phyloP scores from a whole-genome alignment of 2,113 vertebrate species.

The Sinocyclocheilus anshuiensis region DNA sequence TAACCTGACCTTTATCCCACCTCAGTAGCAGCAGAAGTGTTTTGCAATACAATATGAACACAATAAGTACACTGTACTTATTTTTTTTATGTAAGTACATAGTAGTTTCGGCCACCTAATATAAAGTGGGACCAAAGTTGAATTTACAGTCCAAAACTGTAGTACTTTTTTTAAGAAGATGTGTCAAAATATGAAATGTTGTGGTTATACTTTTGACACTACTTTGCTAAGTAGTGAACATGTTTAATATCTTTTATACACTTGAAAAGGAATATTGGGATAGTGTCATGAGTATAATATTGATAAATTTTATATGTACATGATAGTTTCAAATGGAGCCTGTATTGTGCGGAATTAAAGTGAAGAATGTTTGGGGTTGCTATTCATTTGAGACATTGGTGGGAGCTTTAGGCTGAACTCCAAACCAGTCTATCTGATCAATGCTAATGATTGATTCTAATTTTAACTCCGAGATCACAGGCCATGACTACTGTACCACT shows the following conservation, averaged over 20 bases:
- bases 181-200: neutral
- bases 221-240: neutral
- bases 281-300: neutral
- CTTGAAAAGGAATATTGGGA: neutral
- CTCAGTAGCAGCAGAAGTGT: no score
- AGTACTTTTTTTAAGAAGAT: neutral
- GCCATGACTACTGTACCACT: slow-evolving; percentile 29
- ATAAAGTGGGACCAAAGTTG: no score
- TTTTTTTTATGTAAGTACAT: no score
- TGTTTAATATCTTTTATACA: neutral
- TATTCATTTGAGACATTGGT: slow-evolving; percentile 32
- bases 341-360: neutral
- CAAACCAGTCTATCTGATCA: slow-evolving; percentile 38
- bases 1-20: no score
- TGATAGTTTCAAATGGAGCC: neutral
- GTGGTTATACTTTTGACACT: neutral
- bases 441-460: slow-evolving; percentile 48
- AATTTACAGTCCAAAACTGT: no score
- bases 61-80: no score
- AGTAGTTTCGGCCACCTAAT: no score
- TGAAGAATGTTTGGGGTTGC: neutral
- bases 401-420: slow-evolving; percentile 22
- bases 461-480: slow-evolving; percentile 39
- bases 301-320: neutral
- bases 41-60: no score